Evolutionary conservation across 2,797 vertebrate genomes (phyloP).

Genomic region (Pipistrellus pygmaeus): DNA sequence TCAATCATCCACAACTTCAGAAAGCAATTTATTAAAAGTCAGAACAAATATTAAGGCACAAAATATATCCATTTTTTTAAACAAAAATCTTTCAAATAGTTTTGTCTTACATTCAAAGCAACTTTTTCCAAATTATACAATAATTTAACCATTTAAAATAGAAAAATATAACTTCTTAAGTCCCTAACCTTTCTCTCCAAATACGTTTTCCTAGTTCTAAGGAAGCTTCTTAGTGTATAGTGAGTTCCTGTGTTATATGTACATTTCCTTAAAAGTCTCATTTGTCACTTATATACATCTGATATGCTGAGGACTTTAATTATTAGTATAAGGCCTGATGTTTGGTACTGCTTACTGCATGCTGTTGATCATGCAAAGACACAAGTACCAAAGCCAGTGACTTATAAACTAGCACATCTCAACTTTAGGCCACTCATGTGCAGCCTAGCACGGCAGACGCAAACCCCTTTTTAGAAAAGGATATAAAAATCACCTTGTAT

Average conservation of each 20-base stretch:
- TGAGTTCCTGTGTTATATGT: slow-evolving; percentile 3
- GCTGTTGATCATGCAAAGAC: slow-evolving; percentile 21
- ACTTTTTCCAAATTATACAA: slow-evolving; percentile 68
- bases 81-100: slow-evolving; percentile 66
- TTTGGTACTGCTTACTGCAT: slow-evolving; percentile 47
- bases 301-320: not conserved
- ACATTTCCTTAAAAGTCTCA: slow-evolving; percentile 56
- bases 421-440: not conserved
- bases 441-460: not conserved
- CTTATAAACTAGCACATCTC: not conserved
- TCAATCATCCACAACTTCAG: slow-evolving; percentile 59
- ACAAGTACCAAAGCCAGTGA: not conserved
- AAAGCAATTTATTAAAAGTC: slow-evolving; percentile 78
- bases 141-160: slow-evolving; percentile 78
- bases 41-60: slow-evolving; percentile 82
- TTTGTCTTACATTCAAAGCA: slow-evolving; percentile 57
- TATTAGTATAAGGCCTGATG: slow-evolving; percentile 22
- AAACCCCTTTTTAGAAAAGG: slow-evolving; percentile 31
- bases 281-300: slow-evolving; percentile 22
- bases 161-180: slow-evolving; percentile 74
- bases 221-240: not conserved
- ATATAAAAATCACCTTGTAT: not conserved
- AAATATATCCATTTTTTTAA: slow-evolving; percentile 72
- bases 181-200: slow-evolving; percentile 51
- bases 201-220: slow-evolving; percentile 59